Evolutionary conservation across 2,888 invertebrate species (phyloP).

Genomic region (Phyllotreta striolata): DNA sequence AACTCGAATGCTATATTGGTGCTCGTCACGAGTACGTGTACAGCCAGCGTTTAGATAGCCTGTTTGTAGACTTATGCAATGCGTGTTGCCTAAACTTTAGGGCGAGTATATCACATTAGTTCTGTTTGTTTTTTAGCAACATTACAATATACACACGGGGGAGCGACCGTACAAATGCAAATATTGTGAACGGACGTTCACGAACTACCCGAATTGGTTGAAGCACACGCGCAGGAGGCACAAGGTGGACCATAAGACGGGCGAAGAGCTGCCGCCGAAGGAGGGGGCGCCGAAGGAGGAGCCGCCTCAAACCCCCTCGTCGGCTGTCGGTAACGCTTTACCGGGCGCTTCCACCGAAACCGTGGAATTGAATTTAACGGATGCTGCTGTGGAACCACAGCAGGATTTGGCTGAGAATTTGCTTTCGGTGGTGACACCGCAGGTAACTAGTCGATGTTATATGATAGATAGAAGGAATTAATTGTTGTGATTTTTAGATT

Average conservation of each 20-base stretch:
- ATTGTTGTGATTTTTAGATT: conserved; percentile 11
- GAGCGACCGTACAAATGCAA: conserved; percentile 66
- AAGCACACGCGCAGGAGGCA: conserved; percentile 68
- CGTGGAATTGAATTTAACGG: too few relatives aligned
- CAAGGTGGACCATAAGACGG: conserved; percentile 60
- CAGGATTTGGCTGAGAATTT: too few relatives aligned
- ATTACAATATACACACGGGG: conserved; percentile 68
- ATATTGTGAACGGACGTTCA: conserved; percentile 66
- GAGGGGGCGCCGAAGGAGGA: conserved; percentile 16
- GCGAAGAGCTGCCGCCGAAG: conserved; percentile 48
- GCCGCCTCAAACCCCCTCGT: background rate
- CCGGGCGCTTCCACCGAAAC: background rate
- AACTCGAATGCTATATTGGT: too few relatives aligned
- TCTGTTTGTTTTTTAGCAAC: conserved; percentile 57
- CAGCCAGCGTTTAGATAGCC: too few relatives aligned
- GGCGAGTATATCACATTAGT: background rate
- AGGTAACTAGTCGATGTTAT: too few relatives aligned
- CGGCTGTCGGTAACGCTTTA: background rate
- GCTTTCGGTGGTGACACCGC: background rate
- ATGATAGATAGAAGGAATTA: too few relatives aligned
- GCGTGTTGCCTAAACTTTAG: background rate
- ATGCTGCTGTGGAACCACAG: too few relatives aligned
- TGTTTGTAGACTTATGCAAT: too few relatives aligned
- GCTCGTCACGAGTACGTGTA: too few relatives aligned
- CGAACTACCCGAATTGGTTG: conserved; percentile 66